phyloP scores from a whole-genome alignment of 2,888 invertebrate species.

The Heliconius ethilla region DNA sequence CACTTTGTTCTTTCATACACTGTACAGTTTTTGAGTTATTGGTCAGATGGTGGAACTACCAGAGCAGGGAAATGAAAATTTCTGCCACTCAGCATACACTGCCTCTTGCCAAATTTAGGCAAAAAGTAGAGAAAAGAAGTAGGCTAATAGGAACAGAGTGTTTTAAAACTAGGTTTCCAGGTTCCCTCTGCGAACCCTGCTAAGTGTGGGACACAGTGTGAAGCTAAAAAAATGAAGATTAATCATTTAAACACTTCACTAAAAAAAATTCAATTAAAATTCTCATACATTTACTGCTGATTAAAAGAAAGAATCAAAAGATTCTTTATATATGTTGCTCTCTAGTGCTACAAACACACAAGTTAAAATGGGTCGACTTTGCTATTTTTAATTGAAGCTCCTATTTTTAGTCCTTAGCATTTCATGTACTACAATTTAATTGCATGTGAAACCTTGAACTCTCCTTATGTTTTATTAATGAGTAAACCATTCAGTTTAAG shows the following conservation, averaged over 20 bases:
- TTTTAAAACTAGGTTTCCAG: too few relatives aligned
- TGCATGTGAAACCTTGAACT: slow-evolving; percentile 14
- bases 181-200: too few relatives aligned
- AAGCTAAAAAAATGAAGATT: background rate
- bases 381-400: slow-evolving; percentile 9
- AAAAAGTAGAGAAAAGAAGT: too few relatives aligned
- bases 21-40: background rate
- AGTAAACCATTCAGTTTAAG: slow-evolving; percentile 1
- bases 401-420: slow-evolving; percentile 22
- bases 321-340: background rate
- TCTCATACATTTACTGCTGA: background rate
- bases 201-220: too few relatives aligned
- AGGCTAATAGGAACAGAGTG: too few relatives aligned
- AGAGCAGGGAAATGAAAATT: background rate
- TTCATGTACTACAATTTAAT: background rate
- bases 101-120: too few relatives aligned
- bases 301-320: background rate
- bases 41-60: background rate
- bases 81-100: too few relatives aligned
- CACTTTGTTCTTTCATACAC: background rate
- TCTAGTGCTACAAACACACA: background rate
- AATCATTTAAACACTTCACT: background rate
- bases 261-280: background rate
- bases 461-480: background rate
- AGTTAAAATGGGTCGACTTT: slow-evolving; percentile 17